Conservation (phyloP, 2,888 invertebrate genomes). For the Leucophenga montana region DNA sequence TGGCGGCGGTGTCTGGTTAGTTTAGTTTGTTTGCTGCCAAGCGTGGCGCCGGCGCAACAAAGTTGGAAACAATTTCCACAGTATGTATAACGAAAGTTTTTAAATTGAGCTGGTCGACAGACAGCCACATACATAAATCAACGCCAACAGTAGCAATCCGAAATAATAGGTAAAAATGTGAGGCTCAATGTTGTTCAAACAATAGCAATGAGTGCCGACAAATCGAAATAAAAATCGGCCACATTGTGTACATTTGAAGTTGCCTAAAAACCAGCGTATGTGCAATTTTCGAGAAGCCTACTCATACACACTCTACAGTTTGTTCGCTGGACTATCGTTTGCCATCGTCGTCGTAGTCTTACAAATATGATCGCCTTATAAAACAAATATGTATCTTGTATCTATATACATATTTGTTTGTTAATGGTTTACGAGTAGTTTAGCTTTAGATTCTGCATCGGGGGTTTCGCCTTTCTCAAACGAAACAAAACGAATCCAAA, state of each 20-base stretch:
- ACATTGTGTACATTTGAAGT: no score
- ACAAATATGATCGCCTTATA: no score
- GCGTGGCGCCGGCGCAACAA: conserved; percentile 1
- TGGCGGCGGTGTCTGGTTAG: neutral
- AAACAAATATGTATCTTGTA: no score
- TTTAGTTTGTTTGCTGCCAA: neutral
- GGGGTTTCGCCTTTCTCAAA: neutral
- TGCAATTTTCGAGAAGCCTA: neutral
- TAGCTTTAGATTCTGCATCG: no score
- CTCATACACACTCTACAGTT: neutral
- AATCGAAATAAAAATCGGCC: neutral
- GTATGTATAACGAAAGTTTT: neutral
- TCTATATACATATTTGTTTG: no score
- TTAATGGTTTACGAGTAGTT: no score
- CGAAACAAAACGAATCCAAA: neutral
- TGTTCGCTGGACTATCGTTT: no score
- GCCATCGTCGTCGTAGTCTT: no score
- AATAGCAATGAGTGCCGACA: neutral
- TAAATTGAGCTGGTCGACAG: neutral
- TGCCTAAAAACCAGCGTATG: conserved; percentile 9
- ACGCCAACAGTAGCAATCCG: conserved; percentile 10
- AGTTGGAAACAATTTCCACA: neutral
- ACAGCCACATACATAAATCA: neutral
- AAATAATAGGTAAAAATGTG: neutral
- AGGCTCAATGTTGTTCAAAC: neutral